Conservation (phyloP, 1,140 invertebrate genomes). For the Odontomachus brunneus region DNA sequence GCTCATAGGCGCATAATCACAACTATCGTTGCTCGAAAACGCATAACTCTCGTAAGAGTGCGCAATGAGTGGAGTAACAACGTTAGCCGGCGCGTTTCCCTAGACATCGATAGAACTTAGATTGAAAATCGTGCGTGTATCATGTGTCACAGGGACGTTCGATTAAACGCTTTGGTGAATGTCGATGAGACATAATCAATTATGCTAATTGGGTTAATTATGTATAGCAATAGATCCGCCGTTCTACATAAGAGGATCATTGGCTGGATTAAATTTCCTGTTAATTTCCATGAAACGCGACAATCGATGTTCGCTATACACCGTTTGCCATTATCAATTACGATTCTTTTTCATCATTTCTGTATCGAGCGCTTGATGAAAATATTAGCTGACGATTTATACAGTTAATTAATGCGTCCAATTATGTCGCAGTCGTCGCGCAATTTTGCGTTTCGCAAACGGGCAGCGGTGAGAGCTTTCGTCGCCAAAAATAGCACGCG, state of each 20-base stretch:
- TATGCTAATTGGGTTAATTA: slow-evolving; percentile 47
- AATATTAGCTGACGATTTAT: no score
- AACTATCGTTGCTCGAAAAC: no score
- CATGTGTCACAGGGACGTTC: background rate
- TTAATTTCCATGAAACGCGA: slow-evolving; percentile 10
- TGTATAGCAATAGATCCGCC: slow-evolving; percentile 10
- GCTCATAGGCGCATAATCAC: no score
- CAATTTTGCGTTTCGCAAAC: no score
- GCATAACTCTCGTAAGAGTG: background rate
- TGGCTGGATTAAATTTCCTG: slow-evolving; percentile 17
- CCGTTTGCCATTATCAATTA: slow-evolving; percentile 10
- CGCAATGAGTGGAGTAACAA: background rate
- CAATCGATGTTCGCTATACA: slow-evolving; percentile 8
- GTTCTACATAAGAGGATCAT: background rate
- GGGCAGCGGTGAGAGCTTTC: no score
- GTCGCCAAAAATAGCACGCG: no score
- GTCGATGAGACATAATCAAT: slow-evolving; percentile 32
- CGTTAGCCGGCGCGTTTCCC: background rate
- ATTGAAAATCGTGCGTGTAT: slow-evolving; percentile 34
- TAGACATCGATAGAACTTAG: background rate
- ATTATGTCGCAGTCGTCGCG: no score
- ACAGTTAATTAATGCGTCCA: no score
- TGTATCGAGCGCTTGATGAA: no score
- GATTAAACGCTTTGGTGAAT: slow-evolving; percentile 31
- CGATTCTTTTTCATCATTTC: no score